Conservation (phyloP, 2,888 invertebrate species). For the Mantis religiosa region DNA sequence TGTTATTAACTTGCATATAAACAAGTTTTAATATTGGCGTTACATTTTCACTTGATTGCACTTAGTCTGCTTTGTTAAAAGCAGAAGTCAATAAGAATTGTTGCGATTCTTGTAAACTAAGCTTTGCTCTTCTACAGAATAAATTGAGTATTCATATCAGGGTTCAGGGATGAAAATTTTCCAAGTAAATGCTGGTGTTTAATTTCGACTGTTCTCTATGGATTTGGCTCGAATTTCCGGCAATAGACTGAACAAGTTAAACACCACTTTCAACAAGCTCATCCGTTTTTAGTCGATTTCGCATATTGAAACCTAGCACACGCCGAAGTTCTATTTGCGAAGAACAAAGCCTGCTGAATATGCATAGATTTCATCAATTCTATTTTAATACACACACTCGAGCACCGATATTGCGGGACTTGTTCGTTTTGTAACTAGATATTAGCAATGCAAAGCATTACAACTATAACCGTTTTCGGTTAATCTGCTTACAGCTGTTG, state of each 20-base stretch:
- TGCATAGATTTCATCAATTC: background rate
- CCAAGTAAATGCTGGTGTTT: background rate
- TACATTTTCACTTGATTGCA: too few species aligned
- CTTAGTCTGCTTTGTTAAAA: background rate
- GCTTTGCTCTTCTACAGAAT: background rate
- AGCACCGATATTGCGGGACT: background rate
- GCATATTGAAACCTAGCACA: background rate
- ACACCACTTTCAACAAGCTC: background rate
- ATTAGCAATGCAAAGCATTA: background rate
- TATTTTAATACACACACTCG: background rate
- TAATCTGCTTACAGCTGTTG: too few species aligned
- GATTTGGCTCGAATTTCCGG: background rate
- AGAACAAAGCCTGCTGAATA: background rate
- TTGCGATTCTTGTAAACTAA: background rate
- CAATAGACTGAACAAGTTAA: background rate
- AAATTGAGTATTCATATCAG: background rate
- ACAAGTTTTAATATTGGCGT: too few species aligned
- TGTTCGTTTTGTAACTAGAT: background rate
- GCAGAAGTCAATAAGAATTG: background rate
- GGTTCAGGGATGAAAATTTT: background rate
- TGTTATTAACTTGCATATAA: too few species aligned
- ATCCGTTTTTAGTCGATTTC: background rate
- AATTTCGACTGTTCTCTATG: background rate
- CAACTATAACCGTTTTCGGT: too few species aligned
- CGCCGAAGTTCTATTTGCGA: background rate